Evolutionary conservation across 2,113 vertebrate species (phyloP).

Genomic region (Panthera tigris): DNA sequence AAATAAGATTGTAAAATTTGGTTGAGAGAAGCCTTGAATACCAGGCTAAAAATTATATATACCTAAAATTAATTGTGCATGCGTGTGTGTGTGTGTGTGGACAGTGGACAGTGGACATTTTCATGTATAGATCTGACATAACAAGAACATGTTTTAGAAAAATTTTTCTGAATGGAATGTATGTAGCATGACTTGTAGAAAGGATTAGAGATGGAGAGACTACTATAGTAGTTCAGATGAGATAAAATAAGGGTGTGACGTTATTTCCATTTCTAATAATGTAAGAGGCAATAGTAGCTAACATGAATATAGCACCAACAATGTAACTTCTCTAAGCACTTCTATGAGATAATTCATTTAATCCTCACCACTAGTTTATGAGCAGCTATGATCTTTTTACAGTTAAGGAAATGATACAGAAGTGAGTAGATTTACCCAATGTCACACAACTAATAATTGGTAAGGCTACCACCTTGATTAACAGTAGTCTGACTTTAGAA

Average conservation of each 20-base stretch:
- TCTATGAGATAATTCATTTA: background rate
- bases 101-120: background rate
- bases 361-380: background rate
- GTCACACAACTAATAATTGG: background rate
- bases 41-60: background rate
- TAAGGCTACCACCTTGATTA: background rate
- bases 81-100: no score
- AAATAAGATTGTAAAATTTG: background rate
- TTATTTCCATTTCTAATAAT: background rate
- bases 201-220: background rate
- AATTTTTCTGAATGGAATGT: background rate
- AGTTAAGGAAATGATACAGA: background rate
- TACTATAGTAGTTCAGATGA: background rate
- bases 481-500: background rate
- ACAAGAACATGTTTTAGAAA: background rate
- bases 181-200: background rate
- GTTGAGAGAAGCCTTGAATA: background rate
- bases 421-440: background rate
- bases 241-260: background rate
- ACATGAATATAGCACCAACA: background rate
- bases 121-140: background rate
- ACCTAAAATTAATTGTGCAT: no score
- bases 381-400: background rate
- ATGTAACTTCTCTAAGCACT: background rate
- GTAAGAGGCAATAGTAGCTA: background rate